Conservation (phyloP, 2,113 vertebrate species). For the Myrmecobius fasciatus region DNA sequence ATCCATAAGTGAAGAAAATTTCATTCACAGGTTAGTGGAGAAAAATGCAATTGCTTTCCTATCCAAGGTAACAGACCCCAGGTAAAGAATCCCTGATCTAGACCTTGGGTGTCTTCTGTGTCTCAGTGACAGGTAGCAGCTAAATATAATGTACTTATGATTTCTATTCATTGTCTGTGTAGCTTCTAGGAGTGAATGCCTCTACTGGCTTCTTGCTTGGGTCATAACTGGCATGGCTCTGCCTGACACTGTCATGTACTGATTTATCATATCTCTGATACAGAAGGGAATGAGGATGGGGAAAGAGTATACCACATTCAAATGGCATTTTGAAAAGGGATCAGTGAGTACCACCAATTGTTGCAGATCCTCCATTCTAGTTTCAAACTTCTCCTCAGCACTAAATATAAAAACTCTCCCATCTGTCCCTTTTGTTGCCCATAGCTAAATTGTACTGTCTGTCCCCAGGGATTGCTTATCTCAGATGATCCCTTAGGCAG, state of each 20-base stretch:
- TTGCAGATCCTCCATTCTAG: not conserved
- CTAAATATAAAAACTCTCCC: constrained; percentile 61
- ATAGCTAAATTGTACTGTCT: constrained; percentile 52
- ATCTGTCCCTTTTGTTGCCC: constrained; percentile 56
- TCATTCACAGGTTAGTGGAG: not conserved
- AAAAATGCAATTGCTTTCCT: not conserved
- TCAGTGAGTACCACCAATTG: constrained; percentile 45
- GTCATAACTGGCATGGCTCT: constrained; percentile 16
- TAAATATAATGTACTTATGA: not conserved
- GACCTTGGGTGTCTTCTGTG: not conserved
- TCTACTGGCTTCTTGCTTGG: not conserved
- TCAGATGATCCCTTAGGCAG: not conserved
- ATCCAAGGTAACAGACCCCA: not conserved
- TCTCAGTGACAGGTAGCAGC: not conserved
- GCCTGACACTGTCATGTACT: constrained; percentile 1
- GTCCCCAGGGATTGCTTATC: constrained; percentile 33
- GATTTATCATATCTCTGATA: constrained; percentile 34
- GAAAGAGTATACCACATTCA: constrained; percentile 47
- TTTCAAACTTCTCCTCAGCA: constrained; percentile 47
- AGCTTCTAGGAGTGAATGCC: constrained; percentile 25
- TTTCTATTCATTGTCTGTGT: not conserved
- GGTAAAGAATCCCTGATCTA: not conserved
- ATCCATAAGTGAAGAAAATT: not conserved
- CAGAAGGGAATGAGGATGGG: not conserved
- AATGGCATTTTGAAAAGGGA: constrained; percentile 29